These are phyloP conservation scores for Stichodactyla helianthus DNA, from an alignment of 64 coral and sea anemone genomes.

Conservation along the genomic window DNA sequence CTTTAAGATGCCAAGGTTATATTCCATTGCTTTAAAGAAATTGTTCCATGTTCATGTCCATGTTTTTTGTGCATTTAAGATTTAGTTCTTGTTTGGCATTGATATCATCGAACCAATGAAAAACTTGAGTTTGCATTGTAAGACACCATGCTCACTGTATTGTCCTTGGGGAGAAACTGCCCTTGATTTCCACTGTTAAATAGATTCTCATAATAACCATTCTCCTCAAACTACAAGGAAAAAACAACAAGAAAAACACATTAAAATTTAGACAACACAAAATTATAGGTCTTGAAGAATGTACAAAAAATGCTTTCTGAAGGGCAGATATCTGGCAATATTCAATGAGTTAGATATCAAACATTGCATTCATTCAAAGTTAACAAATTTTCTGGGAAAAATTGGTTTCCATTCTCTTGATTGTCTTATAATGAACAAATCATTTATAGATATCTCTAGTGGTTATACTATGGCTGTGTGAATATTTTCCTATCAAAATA, in stretches of 20 bases:
- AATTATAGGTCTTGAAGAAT: background rate
- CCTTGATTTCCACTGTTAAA: constrained; percentile 42
- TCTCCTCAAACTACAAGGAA: background rate
- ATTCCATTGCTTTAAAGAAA: too few species aligned
- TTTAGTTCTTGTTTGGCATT: background rate
- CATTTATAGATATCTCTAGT: too few species aligned
- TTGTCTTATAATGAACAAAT: too few species aligned
- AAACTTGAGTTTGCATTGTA: constrained; percentile 91
- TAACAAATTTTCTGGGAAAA: too few species aligned
- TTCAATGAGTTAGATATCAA: too few species aligned
- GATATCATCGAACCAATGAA: constrained; percentile 70
- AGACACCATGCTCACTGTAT: constrained; percentile 61
- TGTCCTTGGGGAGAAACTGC: constrained; percentile 37
- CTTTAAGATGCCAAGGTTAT: too few species aligned
- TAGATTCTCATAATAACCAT: constrained; percentile 77
- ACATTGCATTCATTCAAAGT: too few species aligned
- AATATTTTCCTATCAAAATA: too few species aligned
- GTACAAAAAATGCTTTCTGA: too few species aligned
- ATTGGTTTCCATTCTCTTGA: too few species aligned
- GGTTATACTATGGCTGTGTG: too few species aligned
- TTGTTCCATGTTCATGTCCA: background rate
- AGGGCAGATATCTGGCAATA: too few species aligned
- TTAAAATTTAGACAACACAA: background rate
- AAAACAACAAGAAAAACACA: background rate
- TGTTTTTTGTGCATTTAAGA: background rate